Evolutionary conservation across 2,888 invertebrate species (phyloP).

Genomic region (Resseliella maxima): DNA sequence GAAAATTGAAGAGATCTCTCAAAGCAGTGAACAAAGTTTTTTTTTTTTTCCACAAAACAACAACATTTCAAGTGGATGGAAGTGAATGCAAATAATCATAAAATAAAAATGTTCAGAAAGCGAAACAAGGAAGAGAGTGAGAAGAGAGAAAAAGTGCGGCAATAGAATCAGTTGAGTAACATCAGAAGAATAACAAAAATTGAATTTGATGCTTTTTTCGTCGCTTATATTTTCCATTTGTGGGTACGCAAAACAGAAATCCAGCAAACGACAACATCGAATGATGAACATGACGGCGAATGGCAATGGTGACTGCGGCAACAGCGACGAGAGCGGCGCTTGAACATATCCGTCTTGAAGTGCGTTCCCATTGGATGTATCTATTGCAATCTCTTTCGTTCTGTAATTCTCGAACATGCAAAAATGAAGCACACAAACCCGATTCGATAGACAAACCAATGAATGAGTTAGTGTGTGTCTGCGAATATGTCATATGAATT

Average conservation of each 20-base stretch:
- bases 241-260: conserved; percentile 16
- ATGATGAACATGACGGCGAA: too few species aligned
- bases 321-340: background rate
- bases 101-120: background rate
- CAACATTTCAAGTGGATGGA: background rate
- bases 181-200: conserved; percentile 44
- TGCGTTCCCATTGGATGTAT: conserved; percentile 22
- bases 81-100: conserved; percentile 42
- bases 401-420: background rate
- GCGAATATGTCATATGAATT: conserved; percentile 36
- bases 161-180: conserved; percentile 38
- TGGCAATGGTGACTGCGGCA: too few species aligned
- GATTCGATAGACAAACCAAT: conserved; percentile 15
- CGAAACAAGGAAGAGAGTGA: background rate
- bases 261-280: background rate
- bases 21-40: background rate
- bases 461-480: conserved; percentile 10
- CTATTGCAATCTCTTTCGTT: conserved; percentile 13
- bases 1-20: conserved; percentile 36
- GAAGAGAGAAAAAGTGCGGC: background rate
- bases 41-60: too few species aligned
- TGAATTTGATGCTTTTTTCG: conserved; percentile 41
- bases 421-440: background rate
- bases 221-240: conserved; percentile 36
- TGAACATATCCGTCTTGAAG: conserved; percentile 12